A percentile compares a stretch with the other conserved stretches of the same genome.
These are phyloP conservation scores for Philonicus albiceps DNA, from an alignment of 2,888 invertebrate genomes.

Conservation along the genomic window DNA sequence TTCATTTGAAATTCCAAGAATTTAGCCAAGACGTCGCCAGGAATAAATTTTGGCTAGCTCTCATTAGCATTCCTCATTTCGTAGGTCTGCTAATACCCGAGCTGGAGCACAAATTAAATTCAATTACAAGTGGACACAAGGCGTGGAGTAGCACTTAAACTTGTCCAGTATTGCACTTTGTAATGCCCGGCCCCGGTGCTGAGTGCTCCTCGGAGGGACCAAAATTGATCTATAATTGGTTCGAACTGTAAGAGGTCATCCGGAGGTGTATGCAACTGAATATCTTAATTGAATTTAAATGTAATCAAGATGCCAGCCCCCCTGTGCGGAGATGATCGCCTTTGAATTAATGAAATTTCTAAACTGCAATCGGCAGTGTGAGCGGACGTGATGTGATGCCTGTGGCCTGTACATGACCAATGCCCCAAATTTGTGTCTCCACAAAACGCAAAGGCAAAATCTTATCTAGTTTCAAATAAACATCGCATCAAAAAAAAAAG, in stretches of 20 bases:
- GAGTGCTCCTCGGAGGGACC: background rate
- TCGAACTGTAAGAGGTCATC: constrained; percentile 19
- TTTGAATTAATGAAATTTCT: constrained; percentile 22
- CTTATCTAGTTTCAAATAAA: too few species aligned
- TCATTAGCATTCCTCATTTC: constrained; percentile 22
- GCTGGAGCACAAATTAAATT: background rate
- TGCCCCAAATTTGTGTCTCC: background rate
- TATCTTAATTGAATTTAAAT: constrained; percentile 33
- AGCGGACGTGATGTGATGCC: background rate
- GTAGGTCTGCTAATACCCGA: background rate
- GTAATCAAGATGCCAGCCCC: background rate
- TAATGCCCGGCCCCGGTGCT: background rate
- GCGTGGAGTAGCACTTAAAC: background rate
- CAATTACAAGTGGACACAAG: background rate
- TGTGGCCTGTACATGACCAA: background rate
- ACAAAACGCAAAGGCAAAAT: background rate
- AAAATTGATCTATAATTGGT: constrained; percentile 25
- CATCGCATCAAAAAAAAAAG: too few species aligned
- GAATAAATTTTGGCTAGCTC: background rate
- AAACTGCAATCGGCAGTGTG: background rate
- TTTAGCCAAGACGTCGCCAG: background rate
- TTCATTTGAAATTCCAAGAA: background rate
- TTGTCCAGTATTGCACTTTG: background rate
- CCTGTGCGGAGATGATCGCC: constrained; percentile 8
- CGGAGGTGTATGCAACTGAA: constrained; percentile 14